These are phyloP conservation scores for Tubulanus polymorphus DNA, from an alignment of 2,888 invertebrate species.

Conservation along the genomic window DNA sequence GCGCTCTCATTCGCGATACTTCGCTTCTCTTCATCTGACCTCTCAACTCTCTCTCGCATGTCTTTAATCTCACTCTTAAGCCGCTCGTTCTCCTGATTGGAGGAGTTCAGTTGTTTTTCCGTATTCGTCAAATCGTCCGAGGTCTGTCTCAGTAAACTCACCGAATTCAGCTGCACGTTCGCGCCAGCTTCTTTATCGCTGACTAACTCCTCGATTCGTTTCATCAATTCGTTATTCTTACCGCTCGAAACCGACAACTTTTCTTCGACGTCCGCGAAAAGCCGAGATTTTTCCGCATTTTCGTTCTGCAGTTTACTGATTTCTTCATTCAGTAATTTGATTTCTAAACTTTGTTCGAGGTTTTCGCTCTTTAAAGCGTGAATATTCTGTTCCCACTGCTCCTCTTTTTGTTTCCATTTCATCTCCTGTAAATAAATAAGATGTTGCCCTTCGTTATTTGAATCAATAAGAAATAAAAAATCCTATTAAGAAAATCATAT, in stretches of 20 bases:
- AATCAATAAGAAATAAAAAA: too few species aligned
- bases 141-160: neutral
- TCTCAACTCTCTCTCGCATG: conserved; percentile 7
- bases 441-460: too few species aligned
- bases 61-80: conserved; percentile 2
- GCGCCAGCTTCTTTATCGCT: neutral
- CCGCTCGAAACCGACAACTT: too few species aligned
- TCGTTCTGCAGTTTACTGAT: too few species aligned
- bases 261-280: too few species aligned
- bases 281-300: too few species aligned
- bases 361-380: neutral
- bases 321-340: neutral
- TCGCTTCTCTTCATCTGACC: conserved; percentile 8
- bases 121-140: neutral
- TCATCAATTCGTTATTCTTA: neutral
- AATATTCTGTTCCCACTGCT: neutral
- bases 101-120: too few species aligned
- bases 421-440: neutral
- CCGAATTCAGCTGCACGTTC: neutral
- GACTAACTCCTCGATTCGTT: neutral
- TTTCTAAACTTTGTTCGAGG: neutral
- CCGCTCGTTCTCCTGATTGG: conserved; percentile 2
- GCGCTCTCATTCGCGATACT: conserved; percentile 3
- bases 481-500: too few species aligned
- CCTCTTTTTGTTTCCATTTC: neutral